Evolutionary conservation across 37 sponge, comb jelly and placozoan genomes (phyloP), one percentile per base, ranked within the genome.

Genomic region (Dysidea cf. avara): DNA sequence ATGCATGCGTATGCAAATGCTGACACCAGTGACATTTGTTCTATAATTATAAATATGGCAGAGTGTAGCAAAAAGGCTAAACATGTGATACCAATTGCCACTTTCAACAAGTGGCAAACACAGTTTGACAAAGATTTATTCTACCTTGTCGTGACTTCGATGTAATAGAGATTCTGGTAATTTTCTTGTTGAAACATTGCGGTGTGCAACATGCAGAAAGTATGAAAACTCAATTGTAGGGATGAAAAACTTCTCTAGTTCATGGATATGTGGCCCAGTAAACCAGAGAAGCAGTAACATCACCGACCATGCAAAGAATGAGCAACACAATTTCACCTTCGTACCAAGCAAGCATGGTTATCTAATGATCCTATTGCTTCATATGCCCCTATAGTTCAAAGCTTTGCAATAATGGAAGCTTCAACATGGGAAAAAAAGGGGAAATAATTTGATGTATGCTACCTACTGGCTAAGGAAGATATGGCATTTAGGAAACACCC

Each of bases 201-300:
- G 84, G 84, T 83, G 71, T 61, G 62, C 39, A 2, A 58, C 53
- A 2, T 83, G 84, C 35, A 49, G 72, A 25, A 59, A 26, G 29
- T 70, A 71, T 56, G 67, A 75, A 70, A 31, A 16, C 21, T 39
- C 35, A 24, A 83, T 83, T 26, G 24, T 28, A 28, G 69, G 66
- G 24, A 28, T 47, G 54, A 83, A 63, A 39, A 75, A 83, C 75
- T 76, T 76, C 56, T 83, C 77, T 5, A 48, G 17, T 17, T 77
- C 64, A 0, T 87, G 87, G 87, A 50, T 87, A 17, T 32, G 14
- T 66, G 87, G 77, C 14, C 76, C 87, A 43, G 55, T 55, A 24
- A 87, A 87, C 61, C 87, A 81, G 9, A 75, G 55, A 51, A 81
- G 48, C 18, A 87, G 78, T 66, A 77, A 76, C 59, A 54, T 81